These are phyloP conservation scores for Tetropium fuscum DNA, from an alignment of 2,888 invertebrate genomes.

Conservation along the genomic window DNA sequence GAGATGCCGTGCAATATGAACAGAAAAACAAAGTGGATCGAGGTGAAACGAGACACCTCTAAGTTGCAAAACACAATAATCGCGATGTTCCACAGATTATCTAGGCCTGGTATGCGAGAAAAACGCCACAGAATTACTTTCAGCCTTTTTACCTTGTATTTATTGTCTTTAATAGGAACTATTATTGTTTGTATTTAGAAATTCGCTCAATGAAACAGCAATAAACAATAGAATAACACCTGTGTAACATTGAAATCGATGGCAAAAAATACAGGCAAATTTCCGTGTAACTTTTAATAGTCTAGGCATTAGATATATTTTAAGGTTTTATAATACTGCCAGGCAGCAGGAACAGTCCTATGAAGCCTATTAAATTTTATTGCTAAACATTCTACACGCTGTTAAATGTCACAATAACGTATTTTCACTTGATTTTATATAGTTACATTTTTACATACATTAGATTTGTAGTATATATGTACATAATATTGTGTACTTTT, in stretches of 20 bases:
- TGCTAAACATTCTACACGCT: slow-evolving; percentile 25
- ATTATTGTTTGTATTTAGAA: slow-evolving; percentile 58
- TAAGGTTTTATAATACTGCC: slow-evolving; percentile 13
- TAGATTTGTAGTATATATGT: too few species aligned
- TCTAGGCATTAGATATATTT: slow-evolving; percentile 13
- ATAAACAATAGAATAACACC: slow-evolving; percentile 59
- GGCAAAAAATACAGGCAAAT: slow-evolving; percentile 46
- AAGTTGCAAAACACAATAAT: slow-evolving; percentile 50
- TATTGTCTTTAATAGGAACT: slow-evolving; percentile 59
- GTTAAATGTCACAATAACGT: too few species aligned
- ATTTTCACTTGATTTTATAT: too few species aligned
- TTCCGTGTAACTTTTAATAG: slow-evolving; percentile 50
- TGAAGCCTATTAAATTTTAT: slow-evolving; percentile 23
- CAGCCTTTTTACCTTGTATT: slow-evolving; percentile 58
- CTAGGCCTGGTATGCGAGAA: slow-evolving; percentile 56
- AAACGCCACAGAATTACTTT: slow-evolving; percentile 52
- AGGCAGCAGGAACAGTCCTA: slow-evolving; percentile 2
- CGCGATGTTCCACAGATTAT: slow-evolving; percentile 51
- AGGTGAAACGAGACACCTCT: slow-evolving; percentile 54
- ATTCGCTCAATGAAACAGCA: slow-evolving; percentile 57
- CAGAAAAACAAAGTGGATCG: slow-evolving; percentile 50
- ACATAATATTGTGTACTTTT: too few species aligned
- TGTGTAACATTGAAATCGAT: slow-evolving; percentile 56
- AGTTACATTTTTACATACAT: too few species aligned
- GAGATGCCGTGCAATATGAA: slow-evolving; percentile 47